Percentiles rank a stretch among this genome's conserved stretches.
Conservation (phyloP, 2,797 vertebrate species). For the Myripristis murdjan region DNA sequence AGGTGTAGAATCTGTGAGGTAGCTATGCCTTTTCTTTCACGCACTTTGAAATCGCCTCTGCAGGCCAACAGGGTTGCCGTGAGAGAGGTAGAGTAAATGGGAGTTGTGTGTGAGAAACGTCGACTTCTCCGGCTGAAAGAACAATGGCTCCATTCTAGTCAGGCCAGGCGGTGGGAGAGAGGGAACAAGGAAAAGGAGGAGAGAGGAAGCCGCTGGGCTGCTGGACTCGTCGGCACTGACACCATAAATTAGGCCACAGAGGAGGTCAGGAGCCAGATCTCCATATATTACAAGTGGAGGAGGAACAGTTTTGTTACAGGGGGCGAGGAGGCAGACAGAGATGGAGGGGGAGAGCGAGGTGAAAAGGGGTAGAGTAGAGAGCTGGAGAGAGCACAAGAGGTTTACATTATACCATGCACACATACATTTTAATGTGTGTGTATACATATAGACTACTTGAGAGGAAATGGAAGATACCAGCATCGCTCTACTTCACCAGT, state of each 20-base stretch:
- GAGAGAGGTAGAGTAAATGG: constrained; percentile 16
- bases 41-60: constrained; percentile 29
- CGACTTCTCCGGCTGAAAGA: constrained; percentile 33
- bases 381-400: background rate
- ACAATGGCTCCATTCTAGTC: constrained; percentile 52
- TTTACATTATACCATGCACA: background rate
- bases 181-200: constrained; percentile 25
- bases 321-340: constrained; percentile 6
- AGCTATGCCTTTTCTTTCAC: constrained; percentile 19
- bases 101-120: constrained; percentile 29
- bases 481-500: constrained; percentile 46
- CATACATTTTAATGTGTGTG: constrained; percentile 25
- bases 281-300: constrained; percentile 5
- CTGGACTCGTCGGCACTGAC: constrained; percentile 30
- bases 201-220: constrained; percentile 39
- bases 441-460: constrained; percentile 11
- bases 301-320: constrained; percentile 23
- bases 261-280: constrained; percentile 16
- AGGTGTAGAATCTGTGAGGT: constrained; percentile 8
- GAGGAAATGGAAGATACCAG: constrained; percentile 29
- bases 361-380: background rate
- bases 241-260: constrained; percentile 49
- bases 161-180: constrained; percentile 26
- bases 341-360: background rate
- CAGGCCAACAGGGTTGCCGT: background rate